Base-by-base conservation (phyloP, 2,113 vertebrate species). In the Oncorhynchus clarkii region DNA sequence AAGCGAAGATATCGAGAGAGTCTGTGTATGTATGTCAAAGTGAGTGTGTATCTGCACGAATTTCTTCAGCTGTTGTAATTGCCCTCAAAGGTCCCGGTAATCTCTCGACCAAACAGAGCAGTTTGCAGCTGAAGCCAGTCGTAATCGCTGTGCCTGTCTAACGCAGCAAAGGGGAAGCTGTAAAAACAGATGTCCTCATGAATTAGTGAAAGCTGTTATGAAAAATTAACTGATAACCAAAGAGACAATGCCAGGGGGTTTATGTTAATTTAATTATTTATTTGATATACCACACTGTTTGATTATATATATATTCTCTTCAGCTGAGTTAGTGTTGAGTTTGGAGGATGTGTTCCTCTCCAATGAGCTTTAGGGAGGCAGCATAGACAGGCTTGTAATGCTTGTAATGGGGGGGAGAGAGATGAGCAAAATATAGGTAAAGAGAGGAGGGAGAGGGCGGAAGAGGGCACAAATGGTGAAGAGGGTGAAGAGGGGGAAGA, bases 121-220 rank as follows among this genome's bases (percentile, higher is more conserved):
- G 71, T 89, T 83, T 85, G 82, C 88, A 90, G 84, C 84, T 89
- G 83, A 82, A 87, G 81, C 79, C 65, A 13, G 78, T 87, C 70
- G 77, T 75, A 86, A 86, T 73, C 71, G 85, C 73, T 34, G 71
- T 80, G 78, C 85, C 51, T 54, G 51, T 54, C 78, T n/a, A 71
- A 67, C 73, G 75, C 80, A 78, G 77, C 84, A 89, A 86, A 84
- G 70, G 34, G 76, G 71, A 81, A 84, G 73, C 77, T 84, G 76
- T 76, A 72, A 90, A 91, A 93, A 89, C 91, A 91, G 90, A 92
- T 90, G 90, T 93, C 81, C 78, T 87, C 85, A 91, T 92, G 84
- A 90, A 92, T 93, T 88, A 91, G 82, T 90, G 78, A 18, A 90
- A 78, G 73, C 79, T 48, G 71, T 73, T 85, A 86, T 92, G 82